Percentiles rank a stretch among this genome's conserved stretches.
Conservation (phyloP, 2,888 invertebrate genomes). For the Melieria omissa region DNA sequence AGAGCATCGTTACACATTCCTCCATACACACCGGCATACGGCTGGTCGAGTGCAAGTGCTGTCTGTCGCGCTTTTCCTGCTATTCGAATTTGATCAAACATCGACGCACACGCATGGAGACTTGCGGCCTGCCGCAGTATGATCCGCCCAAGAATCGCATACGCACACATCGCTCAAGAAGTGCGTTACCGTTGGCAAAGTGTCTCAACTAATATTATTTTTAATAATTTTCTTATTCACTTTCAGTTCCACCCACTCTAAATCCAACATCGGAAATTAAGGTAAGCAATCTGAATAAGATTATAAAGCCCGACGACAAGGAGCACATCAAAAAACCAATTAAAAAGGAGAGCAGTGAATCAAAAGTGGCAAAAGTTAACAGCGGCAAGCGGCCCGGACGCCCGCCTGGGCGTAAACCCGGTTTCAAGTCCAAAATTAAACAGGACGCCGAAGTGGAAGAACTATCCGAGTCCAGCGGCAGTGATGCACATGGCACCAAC, state of each 20-base stretch:
- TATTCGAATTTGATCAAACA: slow-evolving; percentile 68
- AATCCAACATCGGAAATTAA: slow-evolving; percentile 55
- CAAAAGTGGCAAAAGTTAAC: slow-evolving; percentile 34
- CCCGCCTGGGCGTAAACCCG: neutral
- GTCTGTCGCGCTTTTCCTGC: slow-evolving; percentile 68
- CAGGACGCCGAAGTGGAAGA: neutral
- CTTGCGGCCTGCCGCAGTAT: slow-evolving; percentile 64
- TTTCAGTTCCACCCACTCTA: slow-evolving; percentile 50
- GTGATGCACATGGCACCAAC: neutral
- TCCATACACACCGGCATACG: slow-evolving; percentile 66
- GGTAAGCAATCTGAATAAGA: slow-evolving; percentile 50
- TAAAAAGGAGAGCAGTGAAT: neutral
- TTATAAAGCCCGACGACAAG: slow-evolving; percentile 50
- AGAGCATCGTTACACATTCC: slow-evolving; percentile 68
- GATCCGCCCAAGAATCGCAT: slow-evolving; percentile 52
- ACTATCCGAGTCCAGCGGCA: neutral
- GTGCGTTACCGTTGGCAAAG: slow-evolving; percentile 37
- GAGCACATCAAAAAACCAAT: slow-evolving; percentile 31
- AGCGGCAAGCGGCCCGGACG: slow-evolving; percentile 40
- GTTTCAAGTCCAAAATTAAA: neutral
- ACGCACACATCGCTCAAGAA: slow-evolving; percentile 50
- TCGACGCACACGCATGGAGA: slow-evolving; percentile 65
- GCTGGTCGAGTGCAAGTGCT: slow-evolving; percentile 65
- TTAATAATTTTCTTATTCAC: neutral
- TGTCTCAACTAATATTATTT: neutral